Percentiles rank a stretch among this genome's conserved stretches.
phyloP scores from a whole-genome alignment of 2,797 vertebrate genomes.

The Percopsis omiscomaycus region DNA sequence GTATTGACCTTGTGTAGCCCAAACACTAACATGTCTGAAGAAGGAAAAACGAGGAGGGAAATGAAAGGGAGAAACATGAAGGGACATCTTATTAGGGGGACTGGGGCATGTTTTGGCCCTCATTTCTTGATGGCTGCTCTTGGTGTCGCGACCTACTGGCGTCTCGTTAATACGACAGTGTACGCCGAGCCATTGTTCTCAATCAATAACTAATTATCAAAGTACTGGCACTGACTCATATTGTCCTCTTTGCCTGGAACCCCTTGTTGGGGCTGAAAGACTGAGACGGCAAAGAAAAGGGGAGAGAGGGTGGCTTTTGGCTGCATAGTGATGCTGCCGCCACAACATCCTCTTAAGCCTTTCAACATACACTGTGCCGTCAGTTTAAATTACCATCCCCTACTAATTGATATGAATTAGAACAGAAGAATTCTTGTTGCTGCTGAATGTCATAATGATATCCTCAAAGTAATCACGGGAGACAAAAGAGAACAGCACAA shows the following conservation, averaged over 20 bases:
- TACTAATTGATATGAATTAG: slow-evolving; percentile 95
- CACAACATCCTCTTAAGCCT: slow-evolving; percentile 85
- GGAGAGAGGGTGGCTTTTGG: slow-evolving; percentile 89
- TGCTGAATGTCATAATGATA: slow-evolving; percentile 89
- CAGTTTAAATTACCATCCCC: slow-evolving; percentile 90
- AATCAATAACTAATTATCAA: slow-evolving; percentile 99
- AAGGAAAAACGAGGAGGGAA: slow-evolving; percentile 67
- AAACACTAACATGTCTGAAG: slow-evolving; percentile 71
- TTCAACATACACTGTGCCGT: slow-evolving; percentile 89
- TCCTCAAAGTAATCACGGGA: slow-evolving; percentile 81
- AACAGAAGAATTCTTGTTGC: slow-evolving; percentile 94
- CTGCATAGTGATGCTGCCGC: slow-evolving; percentile 84
- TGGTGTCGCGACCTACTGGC: slow-evolving; percentile 85
- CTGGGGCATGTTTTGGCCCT: slow-evolving; percentile 82
- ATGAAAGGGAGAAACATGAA: slow-evolving; percentile 77
- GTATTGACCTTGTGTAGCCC: slow-evolving; percentile 72
- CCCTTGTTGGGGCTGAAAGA: slow-evolving; percentile 83
- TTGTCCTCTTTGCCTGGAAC: slow-evolving; percentile 85
- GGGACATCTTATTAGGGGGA: slow-evolving; percentile 82
- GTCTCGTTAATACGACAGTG: slow-evolving; percentile 88
- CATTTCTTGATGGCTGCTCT: slow-evolving; percentile 86
- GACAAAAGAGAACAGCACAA: slow-evolving; percentile 71
- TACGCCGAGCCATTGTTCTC: slow-evolving; percentile 84
- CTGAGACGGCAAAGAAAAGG: slow-evolving; percentile 62
- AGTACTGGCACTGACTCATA: slow-evolving; percentile 80